Evolutionary conservation across 2,888 invertebrate genomes (phyloP), one percentile per base, ranked within the genome.

Genomic region (Poecilobothrus nobilitatus): DNA sequence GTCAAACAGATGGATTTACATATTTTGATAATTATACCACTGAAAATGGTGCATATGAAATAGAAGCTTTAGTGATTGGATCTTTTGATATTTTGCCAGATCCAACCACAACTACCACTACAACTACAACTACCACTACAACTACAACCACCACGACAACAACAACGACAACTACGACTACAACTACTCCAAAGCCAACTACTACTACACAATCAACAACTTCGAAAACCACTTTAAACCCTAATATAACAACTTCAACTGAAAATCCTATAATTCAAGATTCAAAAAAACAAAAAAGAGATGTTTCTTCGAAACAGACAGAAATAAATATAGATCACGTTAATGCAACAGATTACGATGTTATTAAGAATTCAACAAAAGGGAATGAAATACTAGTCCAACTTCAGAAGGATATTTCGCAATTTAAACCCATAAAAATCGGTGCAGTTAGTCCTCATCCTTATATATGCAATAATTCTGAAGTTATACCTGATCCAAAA

Each of bases 31-130:
- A 87, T 71, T 93, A 91, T 76, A 83, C 84, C 0, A 83, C 85
- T 74, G 82, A 86, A 6, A 87, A 88, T 78, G 78, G 82, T 69
- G 81, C 83, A 53, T 88, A 89, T 77, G 81, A 84, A 53, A 81
- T 92, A 66, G 90, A 91, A 78, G 90, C 88, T 1, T 79, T 92
- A 71, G 85, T 92, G 41, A 84, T 91, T 66, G 91, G 88, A 6
- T 88, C 90, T 64, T 89, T 87, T 77, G 86, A 88, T 69, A 87
- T 87, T 12, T 77, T 87, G 62, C 81, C 81, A 27, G 78, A 78
- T 71, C 81, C 81, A 22, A 79, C 77, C 20, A 76, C 81, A 41
- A 78, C 77, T 0, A 79, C 79, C 10, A 78, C 78, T 1, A 76
- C 78, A 15, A 84, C 85, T 0, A 84, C 85, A 68, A 85, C 78